These are phyloP conservation scores for Aphidius gifuensis DNA, from an alignment of 1,140 invertebrate genomes.

Conservation along the genomic window DNA sequence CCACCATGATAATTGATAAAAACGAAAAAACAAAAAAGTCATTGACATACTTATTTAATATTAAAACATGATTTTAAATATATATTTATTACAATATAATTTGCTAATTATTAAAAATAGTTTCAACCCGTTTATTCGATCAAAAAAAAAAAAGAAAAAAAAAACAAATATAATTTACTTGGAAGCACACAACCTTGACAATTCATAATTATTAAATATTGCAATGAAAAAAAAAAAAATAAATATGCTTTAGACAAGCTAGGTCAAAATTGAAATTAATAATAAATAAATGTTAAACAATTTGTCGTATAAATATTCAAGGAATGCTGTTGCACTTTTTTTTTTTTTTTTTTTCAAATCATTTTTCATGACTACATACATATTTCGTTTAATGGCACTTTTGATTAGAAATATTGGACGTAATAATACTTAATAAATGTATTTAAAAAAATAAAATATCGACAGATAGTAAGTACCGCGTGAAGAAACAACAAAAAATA, in stretches of 20 bases:
- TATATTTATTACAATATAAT: no score
- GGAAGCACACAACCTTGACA: slow-evolving; percentile 8
- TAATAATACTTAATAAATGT: background rate
- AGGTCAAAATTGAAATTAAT: background rate
- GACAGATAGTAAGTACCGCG: background rate
- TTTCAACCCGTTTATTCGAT: no score
- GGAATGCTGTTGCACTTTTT: background rate
- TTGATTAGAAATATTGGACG: slow-evolving; percentile 3
- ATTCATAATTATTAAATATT: background rate
- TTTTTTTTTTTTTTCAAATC: background rate
- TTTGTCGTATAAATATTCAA: background rate
- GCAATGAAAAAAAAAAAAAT: background rate
- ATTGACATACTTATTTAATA: no score
- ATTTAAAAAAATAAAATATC: background rate
- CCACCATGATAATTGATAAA: no score
- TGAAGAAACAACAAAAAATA: background rate
- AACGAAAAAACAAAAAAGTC: no score
- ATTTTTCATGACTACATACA: background rate
- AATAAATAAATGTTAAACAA: background rate
- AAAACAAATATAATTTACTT: background rate
- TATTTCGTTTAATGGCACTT: background rate
- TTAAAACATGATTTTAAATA: no score
- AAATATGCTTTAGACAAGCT: background rate
- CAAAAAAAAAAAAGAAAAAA: no score
- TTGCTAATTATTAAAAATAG: no score